A percentile compares a stretch with the other conserved stretches of the same genome.
Evolutionary conservation across 2,797 vertebrate species (phyloP).

Genomic region (Mionectes olivaceus): DNA sequence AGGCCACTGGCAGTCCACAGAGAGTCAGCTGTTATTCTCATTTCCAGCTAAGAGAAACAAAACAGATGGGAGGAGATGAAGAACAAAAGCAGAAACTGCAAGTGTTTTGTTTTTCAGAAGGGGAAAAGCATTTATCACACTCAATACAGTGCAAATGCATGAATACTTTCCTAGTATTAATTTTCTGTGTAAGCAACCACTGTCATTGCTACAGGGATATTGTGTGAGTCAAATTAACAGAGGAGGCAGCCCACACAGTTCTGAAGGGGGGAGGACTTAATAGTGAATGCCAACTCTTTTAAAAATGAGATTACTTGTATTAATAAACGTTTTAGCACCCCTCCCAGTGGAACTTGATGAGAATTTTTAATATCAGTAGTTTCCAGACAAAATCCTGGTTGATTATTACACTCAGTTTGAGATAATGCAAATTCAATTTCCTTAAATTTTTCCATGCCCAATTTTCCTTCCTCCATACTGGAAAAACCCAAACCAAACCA

Average conservation of each 20-base stretch:
- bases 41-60: conserved; percentile 58
- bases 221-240: not conserved
- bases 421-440: conserved; percentile 56
- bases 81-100: conserved; percentile 61
- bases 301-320: not conserved
- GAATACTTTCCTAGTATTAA: conserved; percentile 61
- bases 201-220: conserved; percentile 31
- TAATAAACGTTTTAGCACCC: not conserved
- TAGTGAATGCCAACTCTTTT: not conserved
- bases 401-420: not conserved
- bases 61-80: conserved; percentile 47
- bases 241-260: not conserved
- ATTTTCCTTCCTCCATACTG: conserved; percentile 6
- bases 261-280: not conserved
- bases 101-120: conserved; percentile 60
- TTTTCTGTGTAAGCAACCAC: conserved; percentile 48
- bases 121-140: conserved; percentile 55
- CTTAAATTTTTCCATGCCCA: conserved; percentile 36
- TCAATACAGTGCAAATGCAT: conserved; percentile 30
- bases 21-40: conserved; percentile 49
- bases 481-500: not conserved
- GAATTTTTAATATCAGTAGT: conserved; percentile 53
- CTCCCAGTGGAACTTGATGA: conserved; percentile 26
- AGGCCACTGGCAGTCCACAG: conserved; percentile 35
- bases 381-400: conserved; percentile 28